Evolutionary conservation across 2,113 vertebrate genomes (phyloP).

Genomic region (Cisticola juncidis): DNA sequence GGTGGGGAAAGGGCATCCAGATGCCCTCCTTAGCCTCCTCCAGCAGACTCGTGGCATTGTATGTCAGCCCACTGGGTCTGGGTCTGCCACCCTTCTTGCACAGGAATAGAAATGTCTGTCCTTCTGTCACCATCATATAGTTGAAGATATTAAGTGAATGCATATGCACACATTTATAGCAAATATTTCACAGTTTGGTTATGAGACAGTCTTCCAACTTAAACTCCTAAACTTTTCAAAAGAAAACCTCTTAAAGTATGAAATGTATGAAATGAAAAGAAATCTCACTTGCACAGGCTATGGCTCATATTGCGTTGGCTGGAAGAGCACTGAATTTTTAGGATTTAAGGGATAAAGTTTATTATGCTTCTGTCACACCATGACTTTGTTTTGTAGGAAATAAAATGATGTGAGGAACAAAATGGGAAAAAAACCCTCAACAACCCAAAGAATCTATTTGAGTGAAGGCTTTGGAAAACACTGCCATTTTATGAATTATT

Average conservation of each 20-base stretch:
- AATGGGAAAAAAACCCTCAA: not conserved
- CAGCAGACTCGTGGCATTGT: fast-evolving
- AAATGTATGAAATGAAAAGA: not conserved
- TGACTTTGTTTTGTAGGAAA: slow-evolving; percentile 16
- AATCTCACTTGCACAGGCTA: not conserved
- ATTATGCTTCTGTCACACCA: not conserved
- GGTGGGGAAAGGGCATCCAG: not conserved
- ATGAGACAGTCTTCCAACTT: not conserved
- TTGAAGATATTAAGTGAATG: not conserved
- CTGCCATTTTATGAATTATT: slow-evolving; percentile 28
- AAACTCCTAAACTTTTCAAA: not conserved
- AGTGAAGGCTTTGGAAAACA: not conserved
- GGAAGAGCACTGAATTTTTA: not conserved
- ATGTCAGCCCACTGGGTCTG: not conserved
- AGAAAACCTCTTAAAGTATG: not conserved
- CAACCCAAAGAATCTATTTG: not conserved
- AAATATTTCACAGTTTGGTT: not conserved
- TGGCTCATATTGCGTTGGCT: not conserved
- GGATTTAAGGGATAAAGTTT: not conserved
- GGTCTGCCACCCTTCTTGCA: not conserved
- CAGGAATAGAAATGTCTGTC: not conserved
- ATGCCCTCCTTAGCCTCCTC: not conserved
- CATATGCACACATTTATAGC: not conserved
- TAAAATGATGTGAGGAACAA: not conserved
- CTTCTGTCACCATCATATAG: not conserved